Evolutionary conservation across 2,113 vertebrate species (phyloP), one percentile per base, ranked within the genome.

Genomic region (Pedetes capensis): DNA sequence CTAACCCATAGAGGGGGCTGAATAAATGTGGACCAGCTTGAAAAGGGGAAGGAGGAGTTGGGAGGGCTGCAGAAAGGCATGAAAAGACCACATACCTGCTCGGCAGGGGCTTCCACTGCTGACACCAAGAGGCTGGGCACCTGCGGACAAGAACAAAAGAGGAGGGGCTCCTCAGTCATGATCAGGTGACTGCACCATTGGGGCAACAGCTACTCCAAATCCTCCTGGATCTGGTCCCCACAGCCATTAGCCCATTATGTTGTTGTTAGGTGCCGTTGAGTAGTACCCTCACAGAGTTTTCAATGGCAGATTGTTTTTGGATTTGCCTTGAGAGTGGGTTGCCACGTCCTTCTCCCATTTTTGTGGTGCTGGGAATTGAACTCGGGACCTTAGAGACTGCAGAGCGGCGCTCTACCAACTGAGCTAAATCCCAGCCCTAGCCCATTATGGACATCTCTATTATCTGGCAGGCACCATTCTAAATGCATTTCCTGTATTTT

Each of bases 61-160:
- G 37, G 32, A 47, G 37, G 14, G 8, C 11, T 17, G 1, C 5
- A 18, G n/a, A 55, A 39, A 53, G 68, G 11, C 29, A 32, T 2
- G 29, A 53, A 47, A 51, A 44, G 39, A 44, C 3, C 51, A 84
- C 2, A 2, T 96, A 97, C 97, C 97, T 96, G 96, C 6, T 18
- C 23, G 27, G 3, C 17, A 5, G 4, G 95, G 75, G 14, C 42
- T 25, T 76, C 96, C 96, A 0, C 11, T 95, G 20, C 5, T 11
- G 39, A 78, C 14, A 27, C 68, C 84, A 8, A 32, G 22, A 39
- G 39, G 3, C 5, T 29, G n/a, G 47, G 69, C 53, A 78, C 55
- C 97, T 97, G 72, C n/a, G 23, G 82, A 87, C 64, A 63, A 95
- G 64, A 92, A 37, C 29, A 95, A 74, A 94, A 59, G 44, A 39